phyloP scores from a whole-genome alignment of 2,888 invertebrate genomes.

The Pachymerium ferrugineum region DNA sequence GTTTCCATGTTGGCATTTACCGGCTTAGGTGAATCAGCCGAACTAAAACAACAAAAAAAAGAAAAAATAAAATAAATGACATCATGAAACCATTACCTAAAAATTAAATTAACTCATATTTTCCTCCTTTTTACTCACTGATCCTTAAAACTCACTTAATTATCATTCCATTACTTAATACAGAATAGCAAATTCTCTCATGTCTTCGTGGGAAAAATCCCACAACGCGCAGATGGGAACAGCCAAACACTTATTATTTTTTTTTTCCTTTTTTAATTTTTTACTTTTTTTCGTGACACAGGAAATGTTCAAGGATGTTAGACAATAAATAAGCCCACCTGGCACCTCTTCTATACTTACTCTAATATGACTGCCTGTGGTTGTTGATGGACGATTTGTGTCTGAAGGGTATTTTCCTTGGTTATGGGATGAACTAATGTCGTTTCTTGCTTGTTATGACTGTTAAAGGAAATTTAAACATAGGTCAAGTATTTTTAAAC shows the following conservation, averaged over 20 bases:
- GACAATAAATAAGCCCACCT: background rate
- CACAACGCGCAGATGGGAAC: constrained; percentile 23
- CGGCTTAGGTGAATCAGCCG: background rate
- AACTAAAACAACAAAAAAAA: background rate
- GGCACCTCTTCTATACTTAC: constrained; percentile 5
- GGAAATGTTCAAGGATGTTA: background rate
- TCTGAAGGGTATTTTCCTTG: constrained; percentile 37
- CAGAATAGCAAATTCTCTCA: background rate
- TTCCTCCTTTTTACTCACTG: no score
- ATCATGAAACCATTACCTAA: no score
- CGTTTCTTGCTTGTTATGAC: constrained; percentile 43
- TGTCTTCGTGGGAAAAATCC: constrained; percentile 4
- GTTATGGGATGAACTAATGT: constrained; percentile 45
- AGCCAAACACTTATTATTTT: background rate
- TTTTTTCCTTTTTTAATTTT: background rate
- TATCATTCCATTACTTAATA: background rate
- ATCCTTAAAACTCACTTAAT: background rate
- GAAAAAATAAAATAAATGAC: background rate
- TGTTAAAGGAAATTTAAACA: constrained; percentile 39
- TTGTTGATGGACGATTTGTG: constrained; percentile 33
- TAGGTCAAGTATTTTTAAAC: background rate
- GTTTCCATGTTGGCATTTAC: background rate
- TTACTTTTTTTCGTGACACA: background rate
- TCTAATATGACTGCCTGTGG: constrained; percentile 30
- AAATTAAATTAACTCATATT: no score